Conservation (phyloP, 2,888 invertebrate species). For the Cotesia congregata region DNA sequence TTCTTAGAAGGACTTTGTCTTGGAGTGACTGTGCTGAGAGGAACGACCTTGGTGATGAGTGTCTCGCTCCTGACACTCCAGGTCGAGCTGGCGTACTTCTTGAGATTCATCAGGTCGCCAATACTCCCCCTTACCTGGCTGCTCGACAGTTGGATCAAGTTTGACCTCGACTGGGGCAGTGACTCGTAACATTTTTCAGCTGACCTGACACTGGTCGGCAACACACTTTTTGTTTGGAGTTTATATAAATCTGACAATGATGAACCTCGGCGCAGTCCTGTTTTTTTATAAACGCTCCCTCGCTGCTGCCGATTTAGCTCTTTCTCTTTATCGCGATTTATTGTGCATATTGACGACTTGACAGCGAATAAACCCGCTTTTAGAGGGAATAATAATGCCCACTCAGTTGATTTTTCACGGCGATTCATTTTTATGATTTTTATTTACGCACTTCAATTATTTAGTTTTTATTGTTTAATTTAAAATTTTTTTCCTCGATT, state of each 20-base stretch:
- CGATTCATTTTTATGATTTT: constrained; percentile 58
- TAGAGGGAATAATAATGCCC: constrained; percentile 75
- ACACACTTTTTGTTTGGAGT: constrained; percentile 68
- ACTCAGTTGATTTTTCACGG: constrained; percentile 73
- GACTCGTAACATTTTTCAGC: constrained; percentile 70
- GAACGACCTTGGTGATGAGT: constrained; percentile 80
- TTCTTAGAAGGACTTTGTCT: constrained; percentile 72
- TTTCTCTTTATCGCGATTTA: constrained; percentile 58
- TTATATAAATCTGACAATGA: constrained; percentile 83
- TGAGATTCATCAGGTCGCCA: constrained; percentile 84
- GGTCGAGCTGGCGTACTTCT: constrained; percentile 79
- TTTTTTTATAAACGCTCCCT: constrained; percentile 51
- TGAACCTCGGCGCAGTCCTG: constrained; percentile 78
- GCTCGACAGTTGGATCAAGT: constrained; percentile 59
- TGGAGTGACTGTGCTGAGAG: constrained; percentile 79
- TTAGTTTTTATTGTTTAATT: neutral
- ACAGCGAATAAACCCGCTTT: constrained; percentile 74
- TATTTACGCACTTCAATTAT: neutral
- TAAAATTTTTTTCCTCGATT: neutral
- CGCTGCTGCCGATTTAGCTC: constrained; percentile 40
- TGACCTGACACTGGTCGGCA: constrained; percentile 72
- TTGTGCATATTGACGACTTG: constrained; percentile 70
- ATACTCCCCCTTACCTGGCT: constrained; percentile 75
- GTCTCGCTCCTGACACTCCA: constrained; percentile 82
- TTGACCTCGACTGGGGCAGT: constrained; percentile 72